Base-by-base conservation (phyloP, 2,888 invertebrate genomes). In the Dynastes tityus region DNA sequence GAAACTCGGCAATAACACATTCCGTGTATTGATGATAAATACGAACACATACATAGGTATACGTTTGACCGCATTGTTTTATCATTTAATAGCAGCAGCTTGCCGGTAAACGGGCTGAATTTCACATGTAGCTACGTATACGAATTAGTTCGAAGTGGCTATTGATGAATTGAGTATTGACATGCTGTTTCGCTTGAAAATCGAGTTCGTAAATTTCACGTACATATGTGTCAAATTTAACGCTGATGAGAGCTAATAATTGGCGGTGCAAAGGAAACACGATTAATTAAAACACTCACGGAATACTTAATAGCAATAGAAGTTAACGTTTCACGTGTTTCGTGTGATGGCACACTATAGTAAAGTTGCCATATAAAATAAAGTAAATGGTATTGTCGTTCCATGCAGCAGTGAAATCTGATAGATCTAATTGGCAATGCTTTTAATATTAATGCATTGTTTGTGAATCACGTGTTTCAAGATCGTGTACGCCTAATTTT, bases 31-130 rank as follows among this genome's bases (percentile, higher is more conserved):
- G 55, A 29, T 53, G 68, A 29, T 51, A 6, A 51, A 51, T 49
- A 29, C 22, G 67, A 51, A 29, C n/a, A 29, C 40, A 68, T 32
- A 27, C 49, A 29, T 49, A 65, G 16, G 27, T 32, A 29, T 71
- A 55, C 55, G 45, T 45, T 74, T 74, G 73, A 74, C 73, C 73
- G 61, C 73, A 74, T 74, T 74, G 27, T 74, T 74, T 73, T 22
- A 58, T 9, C 45, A 61, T 74, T 40, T 16, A 61, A 40, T 61
- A 45, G 40, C 45, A 27, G 11, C 37, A 22, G n/a, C 27, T 61
- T 45, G 61, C 45, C 45, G 73, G 45, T n/a, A 45, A 27, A 61
- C 61, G 45, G 9, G 11, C 45, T 45, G 45, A 61, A 58, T 61
- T 74, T 74, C 73, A 40, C 45, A 37, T 71, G 40, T 51, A 51